A percentile compares a stretch with the other conserved stretches of the same genome.
phyloP scores from a whole-genome alignment of 2,888 invertebrate species.

The Tipula lateralis region DNA sequence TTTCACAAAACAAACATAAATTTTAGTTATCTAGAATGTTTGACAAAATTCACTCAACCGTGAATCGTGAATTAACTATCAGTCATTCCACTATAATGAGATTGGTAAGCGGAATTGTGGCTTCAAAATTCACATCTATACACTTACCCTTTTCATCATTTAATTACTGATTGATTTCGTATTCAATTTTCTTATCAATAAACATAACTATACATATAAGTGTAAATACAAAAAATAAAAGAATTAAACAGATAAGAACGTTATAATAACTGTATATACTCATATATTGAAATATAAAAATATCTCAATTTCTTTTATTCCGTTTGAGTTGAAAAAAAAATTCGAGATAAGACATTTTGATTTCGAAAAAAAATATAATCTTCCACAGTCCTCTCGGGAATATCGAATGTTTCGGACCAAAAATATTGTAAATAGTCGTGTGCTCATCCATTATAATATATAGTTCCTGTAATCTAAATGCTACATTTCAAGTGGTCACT shows the following conservation, averaged over 20 bases:
- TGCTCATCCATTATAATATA: not conserved
- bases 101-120: no score
- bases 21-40: no score
- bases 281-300: not conserved
- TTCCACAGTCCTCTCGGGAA: not conserved
- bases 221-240: not conserved
- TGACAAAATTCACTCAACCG: no score
- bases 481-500: not conserved
- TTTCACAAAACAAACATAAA: no score
- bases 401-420: not conserved
- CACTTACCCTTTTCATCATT: no score
- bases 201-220: not conserved
- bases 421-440: not conserved
- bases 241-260: not conserved
- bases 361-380: not conserved
- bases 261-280: not conserved
- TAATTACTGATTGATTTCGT: not conserved
- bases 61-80: no score
- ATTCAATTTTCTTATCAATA: conserved; percentile 1
- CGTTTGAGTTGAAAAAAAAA: not conserved
- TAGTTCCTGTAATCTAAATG: not conserved
- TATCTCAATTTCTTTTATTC: not conserved
- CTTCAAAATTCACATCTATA: no score
- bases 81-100: no score
- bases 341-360: not conserved